Evolutionary conservation across 1,140 invertebrate genomes (phyloP).

Genomic region (Magallana angulata): DNA sequence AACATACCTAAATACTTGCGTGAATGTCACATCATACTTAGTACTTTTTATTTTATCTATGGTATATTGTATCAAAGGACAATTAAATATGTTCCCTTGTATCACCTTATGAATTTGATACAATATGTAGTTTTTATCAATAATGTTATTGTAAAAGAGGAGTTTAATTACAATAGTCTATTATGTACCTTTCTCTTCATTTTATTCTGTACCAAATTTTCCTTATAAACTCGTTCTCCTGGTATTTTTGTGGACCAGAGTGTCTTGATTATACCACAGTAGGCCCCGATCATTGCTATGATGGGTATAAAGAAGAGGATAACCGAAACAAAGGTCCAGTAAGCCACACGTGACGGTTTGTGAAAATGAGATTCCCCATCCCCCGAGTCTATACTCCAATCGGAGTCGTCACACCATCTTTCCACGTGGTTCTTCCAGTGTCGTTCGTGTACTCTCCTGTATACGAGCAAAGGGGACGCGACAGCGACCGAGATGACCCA

Average conservation of each 20-base stretch:
- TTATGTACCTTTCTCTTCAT: constrained; percentile 70
- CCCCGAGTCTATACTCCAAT: constrained; percentile 65
- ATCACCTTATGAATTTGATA: too few species aligned
- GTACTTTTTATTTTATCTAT: too few species aligned
- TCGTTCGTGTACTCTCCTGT: constrained; percentile 63
- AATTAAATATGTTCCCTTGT: too few species aligned
- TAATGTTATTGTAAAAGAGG: too few species aligned
- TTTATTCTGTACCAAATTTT: constrained; percentile 69
- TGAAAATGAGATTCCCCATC: constrained; percentile 39
- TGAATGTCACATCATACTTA: too few species aligned
- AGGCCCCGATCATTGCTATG: constrained; percentile 79
- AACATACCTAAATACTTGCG: too few species aligned
- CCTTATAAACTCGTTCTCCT: constrained; percentile 66
- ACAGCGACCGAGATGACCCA: constrained; percentile 79
- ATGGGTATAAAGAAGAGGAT: constrained; percentile 81
- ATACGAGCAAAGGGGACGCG: constrained; percentile 76
- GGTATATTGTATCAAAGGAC: too few species aligned
- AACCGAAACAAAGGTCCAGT: constrained; percentile 80
- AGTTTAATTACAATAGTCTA: too few species aligned
- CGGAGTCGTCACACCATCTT: constrained; percentile 70
- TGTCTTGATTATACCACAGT: constrained; percentile 79
- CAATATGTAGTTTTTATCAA: too few species aligned
- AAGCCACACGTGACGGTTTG: constrained; percentile 67
- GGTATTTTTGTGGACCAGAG: constrained; percentile 69
- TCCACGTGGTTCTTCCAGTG: constrained; percentile 75